Evolutionary conservation across 92 coral and sea anemone genomes (phyloP), one percentile per base, ranked within the genome.

Genomic region (Parazoanthus atlanticus): DNA sequence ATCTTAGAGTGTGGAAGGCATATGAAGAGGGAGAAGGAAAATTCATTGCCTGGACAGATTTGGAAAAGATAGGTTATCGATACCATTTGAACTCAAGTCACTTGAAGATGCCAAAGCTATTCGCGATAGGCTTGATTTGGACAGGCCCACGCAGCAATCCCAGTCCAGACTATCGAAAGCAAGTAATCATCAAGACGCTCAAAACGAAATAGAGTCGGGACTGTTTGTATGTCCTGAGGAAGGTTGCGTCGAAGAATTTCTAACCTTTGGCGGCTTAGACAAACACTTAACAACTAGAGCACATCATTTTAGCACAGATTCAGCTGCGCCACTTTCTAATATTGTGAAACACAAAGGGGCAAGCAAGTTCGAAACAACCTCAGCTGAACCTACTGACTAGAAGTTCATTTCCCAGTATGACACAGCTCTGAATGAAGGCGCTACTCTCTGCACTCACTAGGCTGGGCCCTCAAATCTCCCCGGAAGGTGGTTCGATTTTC

Each of bases 201-300:
- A 29, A 29, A 23, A 23, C 31, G 85, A 80, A n/a, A n/a, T n/a
- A n/a, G n/a, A n/a, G n/a, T n/a, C n/a, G n/a, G n/a, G n/a, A n/a
- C n/a, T n/a, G n/a, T n/a, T n/a, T n/a, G n/a, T n/a, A n/a, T n/a
- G n/a, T n/a, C n/a, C n/a, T n/a, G n/a, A n/a, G n/a, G n/a, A n/a
- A n/a, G n/a, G n/a, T n/a, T n/a, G n/a, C n/a, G n/a, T n/a, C n/a
- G n/a, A n/a, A n/a, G n/a, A n/a, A 46, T 80, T 80, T 80, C 85
- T 80, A 80, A 80, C 70, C 30, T 80, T 17, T 31, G 33, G 64
- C 38, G 65, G 84, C 25, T 79, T 79, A 0, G 67, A 79, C 12
- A 79, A 40, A 40, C 84, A 79, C 54, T 29, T 79, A 79, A 56
- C 84, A 79, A 40, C 84, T 32, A 65, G 65, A n/a, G 41, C 73